Evolutionary conservation across 2,113 vertebrate species (phyloP).

Genomic region (Sphaerodactylus townsendi): DNA sequence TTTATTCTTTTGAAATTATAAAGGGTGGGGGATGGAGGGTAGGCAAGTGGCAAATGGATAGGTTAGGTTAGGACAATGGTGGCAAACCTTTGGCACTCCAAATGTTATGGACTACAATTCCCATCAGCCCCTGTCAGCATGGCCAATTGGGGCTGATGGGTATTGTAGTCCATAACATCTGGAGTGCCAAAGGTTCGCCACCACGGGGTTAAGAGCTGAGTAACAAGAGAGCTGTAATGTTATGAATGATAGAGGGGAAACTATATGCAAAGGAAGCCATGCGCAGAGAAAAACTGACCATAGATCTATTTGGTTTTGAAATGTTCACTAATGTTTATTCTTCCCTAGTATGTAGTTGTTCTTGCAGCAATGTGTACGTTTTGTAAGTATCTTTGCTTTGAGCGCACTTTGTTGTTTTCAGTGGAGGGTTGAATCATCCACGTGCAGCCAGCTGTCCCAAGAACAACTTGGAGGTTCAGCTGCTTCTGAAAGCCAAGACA

Average conservation of each 20-base stretch:
- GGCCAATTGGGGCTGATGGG: no score
- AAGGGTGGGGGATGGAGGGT: no score
- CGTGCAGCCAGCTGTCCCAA: constrained; percentile 37
- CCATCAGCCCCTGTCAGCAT: no score
- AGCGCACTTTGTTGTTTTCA: constrained; percentile 11
- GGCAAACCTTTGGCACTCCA: no score
- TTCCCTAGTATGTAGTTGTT: neutral
- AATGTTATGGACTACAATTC: no score
- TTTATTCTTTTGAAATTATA: no score
- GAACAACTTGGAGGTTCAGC: neutral
- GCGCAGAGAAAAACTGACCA: neutral
- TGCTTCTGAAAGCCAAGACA: neutral
- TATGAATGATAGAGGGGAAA: neutral
- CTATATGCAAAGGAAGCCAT: neutral
- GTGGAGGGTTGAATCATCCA: neutral
- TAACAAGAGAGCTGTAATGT: neutral
- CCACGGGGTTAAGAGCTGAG: no score
- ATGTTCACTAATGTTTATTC: neutral
- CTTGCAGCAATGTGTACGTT: constrained; percentile 1
- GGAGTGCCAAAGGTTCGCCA: no score
- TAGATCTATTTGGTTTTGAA: neutral
- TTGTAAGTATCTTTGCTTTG: neutral
- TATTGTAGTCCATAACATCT: no score
- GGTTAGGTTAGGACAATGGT: no score
- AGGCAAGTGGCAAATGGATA: no score